phyloP scores from a whole-genome alignment of 2,797 vertebrate species.

The Balearica regulorum region DNA sequence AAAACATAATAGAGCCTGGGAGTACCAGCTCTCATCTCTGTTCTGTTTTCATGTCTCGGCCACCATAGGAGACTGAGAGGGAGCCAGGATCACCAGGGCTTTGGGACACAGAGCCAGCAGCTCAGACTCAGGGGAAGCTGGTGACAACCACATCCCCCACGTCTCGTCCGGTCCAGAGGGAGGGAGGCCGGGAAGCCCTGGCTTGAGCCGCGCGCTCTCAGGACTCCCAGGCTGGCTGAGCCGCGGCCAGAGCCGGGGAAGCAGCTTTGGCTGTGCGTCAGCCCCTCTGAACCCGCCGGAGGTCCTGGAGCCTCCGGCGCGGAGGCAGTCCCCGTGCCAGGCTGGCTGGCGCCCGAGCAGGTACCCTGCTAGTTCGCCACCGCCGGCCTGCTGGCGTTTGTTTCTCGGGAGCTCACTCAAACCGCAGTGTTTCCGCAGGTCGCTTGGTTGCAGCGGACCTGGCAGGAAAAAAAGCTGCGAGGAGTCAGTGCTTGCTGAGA shows the following conservation, averaged over 20 bases:
- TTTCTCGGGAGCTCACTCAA: not conserved
- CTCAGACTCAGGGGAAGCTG: not conserved
- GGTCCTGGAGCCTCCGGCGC: not conserved
- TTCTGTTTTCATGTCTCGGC: not conserved
- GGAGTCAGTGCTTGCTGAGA: not conserved
- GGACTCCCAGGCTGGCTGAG: conserved; percentile 8
- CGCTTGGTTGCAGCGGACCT: fast-evolving
- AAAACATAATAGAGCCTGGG: not conserved
- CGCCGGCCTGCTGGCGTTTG: not conserved
- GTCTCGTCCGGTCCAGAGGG: not conserved
- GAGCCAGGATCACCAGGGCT: not conserved
- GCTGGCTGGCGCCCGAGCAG: not conserved
- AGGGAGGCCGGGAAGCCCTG: not conserved
- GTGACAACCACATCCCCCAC: conserved; percentile 10
- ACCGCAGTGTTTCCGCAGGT: fast-evolving
- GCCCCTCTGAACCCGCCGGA: not conserved
- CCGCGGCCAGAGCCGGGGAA: not conserved
- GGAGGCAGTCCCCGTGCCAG: not conserved
- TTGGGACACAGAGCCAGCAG: not conserved
- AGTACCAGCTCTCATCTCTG: not conserved
- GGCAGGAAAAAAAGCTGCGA: not conserved
- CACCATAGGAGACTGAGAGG: conserved; percentile 6
- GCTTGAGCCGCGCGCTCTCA: not conserved
- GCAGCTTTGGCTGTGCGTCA: not conserved
- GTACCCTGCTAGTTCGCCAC: not conserved